Conservation (phyloP, 2,797 vertebrate genomes). For the Sebastes ruberrimus region DNA sequence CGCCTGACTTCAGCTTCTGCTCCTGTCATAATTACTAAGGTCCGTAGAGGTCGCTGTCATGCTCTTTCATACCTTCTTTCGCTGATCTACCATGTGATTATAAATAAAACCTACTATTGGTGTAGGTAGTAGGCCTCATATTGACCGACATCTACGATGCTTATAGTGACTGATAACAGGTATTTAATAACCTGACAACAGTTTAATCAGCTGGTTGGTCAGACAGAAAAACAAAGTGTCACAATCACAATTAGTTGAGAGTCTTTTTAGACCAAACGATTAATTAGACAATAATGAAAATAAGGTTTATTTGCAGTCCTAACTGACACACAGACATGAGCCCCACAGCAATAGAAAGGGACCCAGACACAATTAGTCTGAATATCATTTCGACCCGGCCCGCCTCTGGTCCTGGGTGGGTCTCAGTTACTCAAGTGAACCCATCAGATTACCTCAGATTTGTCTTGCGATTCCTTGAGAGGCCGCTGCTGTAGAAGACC, state of each 20-base stretch:
- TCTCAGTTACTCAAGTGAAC: not conserved
- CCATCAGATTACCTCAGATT: not conserved
- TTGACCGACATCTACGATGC: no score
- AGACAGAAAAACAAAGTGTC: not conserved
- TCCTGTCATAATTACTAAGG: no score
- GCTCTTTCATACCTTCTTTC: rapidly evolving
- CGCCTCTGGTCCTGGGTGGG: not conserved
- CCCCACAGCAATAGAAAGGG: not conserved
- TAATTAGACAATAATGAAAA: not conserved
- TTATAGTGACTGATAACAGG: no score
- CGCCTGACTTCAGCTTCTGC: no score
- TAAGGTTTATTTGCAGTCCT: not conserved
- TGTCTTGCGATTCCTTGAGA: not conserved
- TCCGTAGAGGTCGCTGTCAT: no score
- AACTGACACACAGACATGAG: not conserved
- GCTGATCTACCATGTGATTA: rapidly evolving
- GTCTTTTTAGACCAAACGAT: not conserved
- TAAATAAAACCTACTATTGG: no score
- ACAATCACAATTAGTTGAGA: not conserved
- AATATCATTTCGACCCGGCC: not conserved
- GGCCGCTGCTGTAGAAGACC: not conserved
- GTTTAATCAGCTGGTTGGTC: no score
- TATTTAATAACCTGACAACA: no score
- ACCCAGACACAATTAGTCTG: not conserved
- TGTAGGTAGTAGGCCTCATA: no score